phyloP scores from a whole-genome alignment of 1,140 invertebrate genomes.

The Lepidurus apus region DNA sequence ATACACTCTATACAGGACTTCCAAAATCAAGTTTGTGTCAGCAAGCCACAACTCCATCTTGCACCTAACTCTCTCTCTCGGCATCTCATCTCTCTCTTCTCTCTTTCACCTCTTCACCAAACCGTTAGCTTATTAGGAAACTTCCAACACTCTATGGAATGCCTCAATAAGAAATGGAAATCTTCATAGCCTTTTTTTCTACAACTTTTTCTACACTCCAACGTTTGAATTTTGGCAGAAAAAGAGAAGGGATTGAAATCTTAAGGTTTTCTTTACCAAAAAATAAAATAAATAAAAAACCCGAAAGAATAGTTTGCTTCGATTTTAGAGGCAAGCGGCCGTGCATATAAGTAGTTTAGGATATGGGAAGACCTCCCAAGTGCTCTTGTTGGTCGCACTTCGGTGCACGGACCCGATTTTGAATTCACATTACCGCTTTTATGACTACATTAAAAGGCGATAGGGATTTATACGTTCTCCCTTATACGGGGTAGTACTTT shows the following conservation, averaged over 20 bases:
- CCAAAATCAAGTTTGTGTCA: not conserved
- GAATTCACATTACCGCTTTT: not conserved
- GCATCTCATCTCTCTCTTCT: not conserved
- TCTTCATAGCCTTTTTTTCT: too few species aligned
- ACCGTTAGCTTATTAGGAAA: too few species aligned
- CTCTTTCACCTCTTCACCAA: too few species aligned
- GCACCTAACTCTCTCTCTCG: not conserved
- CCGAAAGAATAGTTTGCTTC: not conserved
- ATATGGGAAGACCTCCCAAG: not conserved
- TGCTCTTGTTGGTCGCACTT: not conserved
- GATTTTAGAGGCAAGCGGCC: not conserved
- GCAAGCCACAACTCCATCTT: constrained; percentile 1
- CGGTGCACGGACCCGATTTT: not conserved
- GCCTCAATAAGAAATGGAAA: too few species aligned
- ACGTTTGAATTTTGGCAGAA: too few species aligned
- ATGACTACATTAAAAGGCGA: not conserved
- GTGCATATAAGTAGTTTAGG: not conserved
- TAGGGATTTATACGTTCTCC: not conserved
- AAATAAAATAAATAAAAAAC: not conserved
- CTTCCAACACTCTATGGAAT: too few species aligned
- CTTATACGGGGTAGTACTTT: not conserved
- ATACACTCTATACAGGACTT: too few species aligned
- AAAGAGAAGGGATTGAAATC: too few species aligned
- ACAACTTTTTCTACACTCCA: too few species aligned
- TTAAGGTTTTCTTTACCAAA: too few species aligned